Percentiles rank a stretch among this genome's conserved stretches.
These are phyloP conservation scores for Gambusia yucatana DNA, from an alignment of 2,797 vertebrate genomes.

Conservation along the genomic window DNA sequence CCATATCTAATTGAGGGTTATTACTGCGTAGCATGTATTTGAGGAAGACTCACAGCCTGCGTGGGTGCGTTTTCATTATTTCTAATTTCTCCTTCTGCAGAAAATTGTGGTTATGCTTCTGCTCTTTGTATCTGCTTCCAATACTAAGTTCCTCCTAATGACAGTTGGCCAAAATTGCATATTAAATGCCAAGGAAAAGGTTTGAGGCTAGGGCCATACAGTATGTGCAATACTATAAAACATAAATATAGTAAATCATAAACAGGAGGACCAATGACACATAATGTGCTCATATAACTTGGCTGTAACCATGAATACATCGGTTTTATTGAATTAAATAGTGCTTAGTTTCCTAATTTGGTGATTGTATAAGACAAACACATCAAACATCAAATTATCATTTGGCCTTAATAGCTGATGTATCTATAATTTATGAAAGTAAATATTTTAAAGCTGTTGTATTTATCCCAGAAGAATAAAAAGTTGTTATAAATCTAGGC, in stretches of 20 bases:
- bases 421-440: not conserved
- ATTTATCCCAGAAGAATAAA: not conserved
- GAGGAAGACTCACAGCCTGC: not conserved
- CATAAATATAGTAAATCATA: not conserved
- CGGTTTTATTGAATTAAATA: not conserved
- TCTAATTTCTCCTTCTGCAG: not conserved
- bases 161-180: not conserved
- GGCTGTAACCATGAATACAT: not conserved
- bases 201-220: not conserved
- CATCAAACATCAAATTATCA: not conserved
- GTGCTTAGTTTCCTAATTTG: not conserved
- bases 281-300: not conserved
- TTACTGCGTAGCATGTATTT: not conserved
- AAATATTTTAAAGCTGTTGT: not conserved
- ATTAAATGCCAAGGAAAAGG: not conserved
- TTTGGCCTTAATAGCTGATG: not conserved
- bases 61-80: not conserved
- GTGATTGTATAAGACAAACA: not conserved
- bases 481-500: not conserved
- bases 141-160: too few relatives aligned
- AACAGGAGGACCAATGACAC: not conserved
- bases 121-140: not conserved
- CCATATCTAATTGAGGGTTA: not conserved
- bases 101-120: not conserved
- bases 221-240: not conserved